phyloP scores from a whole-genome alignment of 2,888 invertebrate species.

The Girardia tigrina region DNA sequence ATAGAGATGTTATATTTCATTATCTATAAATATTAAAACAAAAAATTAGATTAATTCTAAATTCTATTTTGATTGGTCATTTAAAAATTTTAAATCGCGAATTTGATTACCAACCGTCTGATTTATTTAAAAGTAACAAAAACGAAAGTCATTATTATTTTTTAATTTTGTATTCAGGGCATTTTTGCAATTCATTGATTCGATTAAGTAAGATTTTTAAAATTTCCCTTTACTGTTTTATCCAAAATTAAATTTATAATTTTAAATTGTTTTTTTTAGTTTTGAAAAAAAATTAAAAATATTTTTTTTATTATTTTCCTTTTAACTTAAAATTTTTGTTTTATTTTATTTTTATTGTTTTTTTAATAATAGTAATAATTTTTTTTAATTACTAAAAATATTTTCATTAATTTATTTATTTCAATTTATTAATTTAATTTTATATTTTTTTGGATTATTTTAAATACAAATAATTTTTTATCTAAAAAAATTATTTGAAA shows the following conservation, averaged over 20 bases:
- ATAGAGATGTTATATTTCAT: constrained; percentile 11
- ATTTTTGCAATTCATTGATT: constrained; percentile 12
- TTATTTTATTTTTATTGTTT: not conserved
- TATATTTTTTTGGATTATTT: not conserved
- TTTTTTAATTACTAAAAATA: too few species aligned
- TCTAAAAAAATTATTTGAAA: not conserved
- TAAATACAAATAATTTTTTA: not conserved
- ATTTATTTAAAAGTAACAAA: constrained; percentile 23
- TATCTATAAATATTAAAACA: constrained; percentile 23
- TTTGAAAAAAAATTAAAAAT: not conserved
- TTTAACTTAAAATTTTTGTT: not conserved
- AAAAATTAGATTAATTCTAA: constrained; percentile 23
- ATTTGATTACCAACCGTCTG: constrained; percentile 23
- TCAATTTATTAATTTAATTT: not conserved
- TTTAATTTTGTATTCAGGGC: constrained; percentile 23
- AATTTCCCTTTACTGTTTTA: not conserved
- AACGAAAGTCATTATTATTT: constrained; percentile 20
- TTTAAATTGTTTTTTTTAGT: not conserved
- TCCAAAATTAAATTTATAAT: not conserved
- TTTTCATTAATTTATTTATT: not conserved
- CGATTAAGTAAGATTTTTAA: constrained; percentile 8
- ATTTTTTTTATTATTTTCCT: not conserved
- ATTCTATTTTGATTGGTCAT: constrained; percentile 23
- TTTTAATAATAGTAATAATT: not conserved
- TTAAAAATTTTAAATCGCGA: constrained; percentile 23